Evolutionary conservation across 2,888 invertebrate species (phyloP).

Genomic region (Tipula confusa): DNA sequence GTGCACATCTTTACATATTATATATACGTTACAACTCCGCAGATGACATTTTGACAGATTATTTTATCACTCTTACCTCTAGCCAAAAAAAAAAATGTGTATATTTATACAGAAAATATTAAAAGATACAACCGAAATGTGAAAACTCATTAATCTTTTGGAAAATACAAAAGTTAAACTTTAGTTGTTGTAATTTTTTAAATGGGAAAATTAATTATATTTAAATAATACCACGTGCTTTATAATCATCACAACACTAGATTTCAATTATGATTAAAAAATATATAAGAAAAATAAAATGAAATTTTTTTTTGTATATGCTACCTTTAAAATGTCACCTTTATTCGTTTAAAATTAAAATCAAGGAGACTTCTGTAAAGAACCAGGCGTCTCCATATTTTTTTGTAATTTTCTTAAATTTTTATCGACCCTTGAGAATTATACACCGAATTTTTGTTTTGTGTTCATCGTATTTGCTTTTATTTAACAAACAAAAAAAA

Average conservation of each 20-base stretch:
- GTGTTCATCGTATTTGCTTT: neutral
- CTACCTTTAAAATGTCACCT: constrained; percentile 7
- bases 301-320: neutral
- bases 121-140: neutral
- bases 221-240: constrained; percentile 25
- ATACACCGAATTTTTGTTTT: neutral
- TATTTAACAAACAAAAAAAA: neutral
- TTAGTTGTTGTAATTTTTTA: neutral
- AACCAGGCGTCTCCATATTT: neutral
- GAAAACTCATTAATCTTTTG: constrained; percentile 20
- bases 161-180: constrained; percentile 14
- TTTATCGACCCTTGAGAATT: constrained; percentile 21
- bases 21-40: neutral
- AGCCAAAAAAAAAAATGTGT: neutral
- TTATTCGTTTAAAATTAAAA: neutral
- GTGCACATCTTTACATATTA: neutral
- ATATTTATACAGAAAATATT: neutral
- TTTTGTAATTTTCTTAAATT: neutral
- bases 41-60: constrained; percentile 25
- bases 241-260: constrained; percentile 3
- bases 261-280: constrained; percentile 20
- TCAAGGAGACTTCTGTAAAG: neutral
- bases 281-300: neutral
- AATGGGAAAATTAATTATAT: constrained; percentile 25
- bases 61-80: constrained; percentile 8